These are phyloP conservation scores for Microtus agrestis DNA, from an alignment of 2,797 vertebrate genomes.

Conservation along the genomic window DNA sequence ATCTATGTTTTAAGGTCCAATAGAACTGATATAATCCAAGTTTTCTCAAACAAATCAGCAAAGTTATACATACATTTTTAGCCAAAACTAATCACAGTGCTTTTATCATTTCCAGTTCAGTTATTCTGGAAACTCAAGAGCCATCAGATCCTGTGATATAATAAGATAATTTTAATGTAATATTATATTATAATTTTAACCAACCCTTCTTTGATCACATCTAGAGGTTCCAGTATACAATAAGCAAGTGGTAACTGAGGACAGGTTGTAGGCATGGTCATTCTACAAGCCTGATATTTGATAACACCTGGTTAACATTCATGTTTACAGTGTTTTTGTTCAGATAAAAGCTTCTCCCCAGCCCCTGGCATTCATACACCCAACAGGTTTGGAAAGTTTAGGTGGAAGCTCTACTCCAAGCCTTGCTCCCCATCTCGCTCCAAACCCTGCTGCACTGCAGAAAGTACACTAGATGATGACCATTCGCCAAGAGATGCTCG, in stretches of 20 bases:
- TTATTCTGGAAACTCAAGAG: background rate
- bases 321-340: background rate
- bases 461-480: too few species aligned
- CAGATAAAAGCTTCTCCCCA: too few species aligned
- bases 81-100: background rate
- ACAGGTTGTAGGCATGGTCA: background rate
- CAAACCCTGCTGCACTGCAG: too few species aligned
- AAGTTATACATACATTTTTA: background rate
- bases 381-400: too few species aligned
- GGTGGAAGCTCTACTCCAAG: too few species aligned
- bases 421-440: too few species aligned
- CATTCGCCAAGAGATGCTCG: too few species aligned
- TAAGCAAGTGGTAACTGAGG: background rate
- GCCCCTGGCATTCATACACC: too few species aligned
- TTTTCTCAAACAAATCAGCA: background rate
- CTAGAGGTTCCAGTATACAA: background rate
- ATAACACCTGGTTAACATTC: background rate
- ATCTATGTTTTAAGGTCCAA: background rate
- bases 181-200: background rate
- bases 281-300: background rate
- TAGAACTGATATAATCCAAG: background rate
- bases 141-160: background rate
- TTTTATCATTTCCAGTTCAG: background rate
- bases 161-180: background rate
- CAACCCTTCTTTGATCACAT: background rate